Evolutionary conservation across 2,113 vertebrate genomes (phyloP), one percentile per base, ranked within the genome.

Genomic region (Apodemus sylvaticus): DNA sequence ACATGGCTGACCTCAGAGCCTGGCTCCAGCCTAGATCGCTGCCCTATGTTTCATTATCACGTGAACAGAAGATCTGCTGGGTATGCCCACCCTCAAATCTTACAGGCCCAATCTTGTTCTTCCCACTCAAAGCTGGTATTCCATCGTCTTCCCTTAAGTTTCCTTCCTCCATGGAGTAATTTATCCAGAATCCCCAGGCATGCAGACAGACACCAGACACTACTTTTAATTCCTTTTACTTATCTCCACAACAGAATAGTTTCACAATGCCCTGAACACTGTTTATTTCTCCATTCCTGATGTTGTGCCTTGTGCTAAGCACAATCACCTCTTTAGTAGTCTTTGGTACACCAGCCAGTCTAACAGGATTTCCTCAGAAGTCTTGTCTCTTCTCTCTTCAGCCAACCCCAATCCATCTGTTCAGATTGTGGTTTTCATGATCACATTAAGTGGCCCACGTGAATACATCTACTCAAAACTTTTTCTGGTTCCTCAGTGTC

Each of bases 241-340:
- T 24, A 13, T 17, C 3, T 93, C 86, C 14, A 36, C 19, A 53
- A 24, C 31, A 62, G 68, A 55, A 14, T 20, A 89, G 55, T 34
- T 42, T 87, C 89, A 29, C 34, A 26, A 62, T 3, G 10, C 45
- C 42, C 45, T 20, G 6, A 39, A 12, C 0, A 0, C 22, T 29
- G 26, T 39, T 39, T 26, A 29, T 11, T 22, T 74, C 20, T 26
- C 31, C 5, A 1, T 64, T 39, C 39, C 17, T 29, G 14, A 22
- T 5, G 0, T 12, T 22, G 8, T 2, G 20, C 10, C 11, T 22
- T 0, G 4, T 42, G 48, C 36, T 12, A 31, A 34, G 58, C 48
- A 45, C 4, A 6, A 0, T 0, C 22, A 17, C 20, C 66, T 68
- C n/a, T 19, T 22, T 42, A 24, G 19, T 5, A 8, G 22, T 19